phyloP scores from a whole-genome alignment of 2,797 vertebrate genomes.

The Margarornis squamiger region DNA sequence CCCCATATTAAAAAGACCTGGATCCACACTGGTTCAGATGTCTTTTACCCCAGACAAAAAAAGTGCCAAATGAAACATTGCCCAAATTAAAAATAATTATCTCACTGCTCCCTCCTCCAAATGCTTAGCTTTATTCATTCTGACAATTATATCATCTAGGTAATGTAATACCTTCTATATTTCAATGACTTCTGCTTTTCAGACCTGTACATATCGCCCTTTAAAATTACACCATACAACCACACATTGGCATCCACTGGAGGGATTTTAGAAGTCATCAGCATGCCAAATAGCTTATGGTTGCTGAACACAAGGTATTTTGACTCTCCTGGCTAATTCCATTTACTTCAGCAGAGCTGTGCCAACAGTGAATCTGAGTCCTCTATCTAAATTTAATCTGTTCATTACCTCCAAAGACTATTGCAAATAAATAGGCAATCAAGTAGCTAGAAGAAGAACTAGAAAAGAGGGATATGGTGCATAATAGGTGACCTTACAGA shows the following conservation, averaged over 20 bases:
- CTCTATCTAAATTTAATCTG: slow-evolving; percentile 63
- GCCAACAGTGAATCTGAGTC: slow-evolving; percentile 35
- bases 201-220: background rate
- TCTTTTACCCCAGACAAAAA: background rate
- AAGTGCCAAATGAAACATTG: background rate
- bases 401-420: slow-evolving; percentile 54
- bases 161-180: background rate
- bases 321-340: slow-evolving; percentile 46
- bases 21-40: background rate
- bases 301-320: slow-evolving; percentile 41
- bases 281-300: slow-evolving; percentile 6
- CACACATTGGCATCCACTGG: background rate
- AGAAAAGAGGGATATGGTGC: background rate
- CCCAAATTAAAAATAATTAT: background rate
- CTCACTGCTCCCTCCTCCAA: background rate
- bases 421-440: slow-evolving; percentile 63
- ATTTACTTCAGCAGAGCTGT: slow-evolving; percentile 42
- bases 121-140: background rate
- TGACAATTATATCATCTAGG: background rate
- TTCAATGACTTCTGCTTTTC: background rate
- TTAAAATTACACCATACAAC: background rate
- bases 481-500: slow-evolving; percentile 19
- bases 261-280: slow-evolving; percentile 15
- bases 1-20: background rate
- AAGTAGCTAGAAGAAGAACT: slow-evolving; percentile 26